phyloP scores from a whole-genome alignment of 2,113 vertebrate genomes.

The Rutilus rutilus region DNA sequence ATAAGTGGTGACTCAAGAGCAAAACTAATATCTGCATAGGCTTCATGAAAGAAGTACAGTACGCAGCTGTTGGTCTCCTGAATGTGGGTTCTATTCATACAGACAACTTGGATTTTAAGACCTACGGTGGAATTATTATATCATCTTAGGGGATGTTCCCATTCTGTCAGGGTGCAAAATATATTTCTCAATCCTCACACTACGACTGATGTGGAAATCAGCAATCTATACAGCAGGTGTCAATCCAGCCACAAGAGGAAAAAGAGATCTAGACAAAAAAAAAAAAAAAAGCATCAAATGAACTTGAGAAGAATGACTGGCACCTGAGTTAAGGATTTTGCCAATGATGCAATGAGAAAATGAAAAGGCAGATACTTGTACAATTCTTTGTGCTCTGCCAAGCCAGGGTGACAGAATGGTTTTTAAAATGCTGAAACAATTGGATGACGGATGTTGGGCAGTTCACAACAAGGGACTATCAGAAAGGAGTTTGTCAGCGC shows the following conservation, averaged over 20 bases:
- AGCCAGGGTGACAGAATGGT: slow-evolving; percentile 8
- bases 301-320: slow-evolving; percentile 28
- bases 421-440: slow-evolving; percentile 19
- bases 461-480: slow-evolving; percentile 69
- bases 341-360: slow-evolving; percentile 1
- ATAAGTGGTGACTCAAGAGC: neutral
- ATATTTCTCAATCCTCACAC: neutral
- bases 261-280: slow-evolving; percentile 69
- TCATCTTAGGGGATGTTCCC: slow-evolving; percentile 50
- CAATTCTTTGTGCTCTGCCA: slow-evolving; percentile 41
- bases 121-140: slow-evolving; percentile 43
- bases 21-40: neutral
- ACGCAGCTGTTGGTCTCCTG: neutral
- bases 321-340: neutral
- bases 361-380: neutral
- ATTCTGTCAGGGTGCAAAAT: slow-evolving; percentile 29
- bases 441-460: slow-evolving; percentile 23
- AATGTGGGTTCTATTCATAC: neutral
- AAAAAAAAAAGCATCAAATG: neutral
- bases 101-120: slow-evolving; percentile 25
- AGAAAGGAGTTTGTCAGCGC: slow-evolving; percentile 53
- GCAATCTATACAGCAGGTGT: neutral
- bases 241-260: neutral
- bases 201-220: slow-evolving; percentile 62
- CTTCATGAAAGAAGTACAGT: slow-evolving; percentile 22